Evolutionary conservation across 2,888 invertebrate species (phyloP), one percentile per base, ranked within the genome.

Genomic region (Apodemia zela): DNA sequence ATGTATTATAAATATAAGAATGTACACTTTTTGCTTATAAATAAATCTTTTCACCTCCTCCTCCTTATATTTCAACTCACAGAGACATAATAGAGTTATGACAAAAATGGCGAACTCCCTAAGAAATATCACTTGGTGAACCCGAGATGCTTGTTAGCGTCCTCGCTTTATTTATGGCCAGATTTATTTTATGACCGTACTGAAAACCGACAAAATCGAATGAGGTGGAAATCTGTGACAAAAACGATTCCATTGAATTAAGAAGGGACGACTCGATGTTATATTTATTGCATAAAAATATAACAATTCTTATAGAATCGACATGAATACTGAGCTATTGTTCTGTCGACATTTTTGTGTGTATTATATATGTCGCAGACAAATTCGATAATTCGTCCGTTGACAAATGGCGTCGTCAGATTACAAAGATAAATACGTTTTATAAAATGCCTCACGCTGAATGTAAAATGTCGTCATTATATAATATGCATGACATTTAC

Each of bases 111-210:
- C 83, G 85, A 77, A 72, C 74, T 73, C 75, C 79, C 78, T 75
- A 80, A 89, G 89, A 89, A 86, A 90, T 91, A 91, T 91, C 80
- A 85, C 85, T 86, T 81, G 85, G 82, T 78, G 86, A 91, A 92
- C 85, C 87, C 88, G 90, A 92, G 87, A 89, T 84, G 88, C 92
- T 92, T 92, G 92, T 92, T 92, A 92, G 91, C 87, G 88, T 80
- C 89, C 84, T 78, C 81, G 77, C 79, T 87, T 91, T 92, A 92
- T 92, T 92, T 92, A 92, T 91, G 89, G 73, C 83, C 84, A 87
- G 91, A 91, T 92, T 92, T 92, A 91, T 90, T 92, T 91, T 91
- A 91, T 91, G 84, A 76, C 84, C 83, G 78, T 76, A 38, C 60
- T 78, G 79, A 80, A 86, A 68, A 70, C 77, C 73, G 76, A 71